Conservation (phyloP, 2,888 invertebrate species). For the Athalia circularis region DNA sequence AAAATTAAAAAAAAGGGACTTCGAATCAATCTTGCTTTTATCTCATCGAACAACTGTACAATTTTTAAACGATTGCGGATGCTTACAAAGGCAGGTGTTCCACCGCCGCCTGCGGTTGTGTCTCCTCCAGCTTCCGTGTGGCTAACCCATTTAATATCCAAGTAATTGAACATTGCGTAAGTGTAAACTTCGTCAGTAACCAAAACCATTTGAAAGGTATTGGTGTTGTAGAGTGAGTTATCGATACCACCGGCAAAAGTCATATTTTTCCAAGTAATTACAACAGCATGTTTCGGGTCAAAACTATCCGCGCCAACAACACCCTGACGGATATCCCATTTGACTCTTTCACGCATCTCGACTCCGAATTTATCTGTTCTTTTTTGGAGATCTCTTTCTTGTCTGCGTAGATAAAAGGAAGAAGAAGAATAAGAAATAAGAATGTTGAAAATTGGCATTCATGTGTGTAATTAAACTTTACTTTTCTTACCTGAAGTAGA, state of each 20-base stretch:
- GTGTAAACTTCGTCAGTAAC: conserved; percentile 96
- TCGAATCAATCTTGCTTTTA: conserved; percentile 13
- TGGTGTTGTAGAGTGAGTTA: conserved; percentile 89
- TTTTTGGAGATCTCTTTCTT: conserved; percentile 82
- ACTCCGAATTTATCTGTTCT: conserved; percentile 90
- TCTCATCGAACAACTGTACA: background rate
- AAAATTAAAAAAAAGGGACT: conserved; percentile 50
- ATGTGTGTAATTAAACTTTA: background rate
- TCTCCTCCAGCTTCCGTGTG: conserved; percentile 95
- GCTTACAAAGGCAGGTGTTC: conserved; percentile 90
- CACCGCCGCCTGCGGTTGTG: conserved; percentile 90
- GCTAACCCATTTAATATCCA: conserved; percentile 91
- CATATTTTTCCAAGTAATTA: conserved; percentile 97
- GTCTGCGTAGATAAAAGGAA: conserved; percentile 67
- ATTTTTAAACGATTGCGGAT: conserved; percentile 3
- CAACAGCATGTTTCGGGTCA: conserved; percentile 91
- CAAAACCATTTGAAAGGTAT: conserved; percentile 96
- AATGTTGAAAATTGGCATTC: background rate
- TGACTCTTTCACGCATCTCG: conserved; percentile 88
- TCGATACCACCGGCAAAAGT: conserved; percentile 93
- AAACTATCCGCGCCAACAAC: conserved; percentile 95
- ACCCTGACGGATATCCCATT: conserved; percentile 92
- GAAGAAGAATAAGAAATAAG: background rate
- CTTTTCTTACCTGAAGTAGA: conserved; percentile 82
- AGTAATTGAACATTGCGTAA: conserved; percentile 96